phyloP scores from a whole-genome alignment of 2,113 vertebrate species.

The Ammodytes marinus region DNA sequence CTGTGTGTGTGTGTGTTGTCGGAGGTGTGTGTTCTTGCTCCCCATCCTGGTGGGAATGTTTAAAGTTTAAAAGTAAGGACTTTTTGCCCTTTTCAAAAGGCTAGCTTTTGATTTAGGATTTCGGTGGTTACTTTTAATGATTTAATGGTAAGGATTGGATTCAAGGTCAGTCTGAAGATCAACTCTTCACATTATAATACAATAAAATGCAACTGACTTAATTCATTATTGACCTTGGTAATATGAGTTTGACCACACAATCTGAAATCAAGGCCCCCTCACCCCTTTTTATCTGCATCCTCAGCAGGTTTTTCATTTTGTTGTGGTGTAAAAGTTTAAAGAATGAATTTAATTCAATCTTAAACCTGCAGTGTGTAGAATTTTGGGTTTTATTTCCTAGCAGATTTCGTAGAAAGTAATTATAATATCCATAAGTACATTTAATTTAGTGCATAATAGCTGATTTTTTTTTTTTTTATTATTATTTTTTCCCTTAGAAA shows the following conservation, averaged over 20 bases:
- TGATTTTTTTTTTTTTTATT: too few species aligned
- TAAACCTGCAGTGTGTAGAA: too few species aligned
- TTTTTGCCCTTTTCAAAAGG: neutral
- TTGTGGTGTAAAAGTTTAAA: too few species aligned
- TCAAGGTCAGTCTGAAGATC: neutral
- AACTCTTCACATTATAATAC: neutral
- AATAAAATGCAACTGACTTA: neutral
- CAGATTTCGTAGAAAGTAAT: too few species aligned
- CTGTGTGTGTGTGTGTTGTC: conserved; percentile 7
- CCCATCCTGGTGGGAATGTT: neutral
- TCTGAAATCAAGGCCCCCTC: neutral
- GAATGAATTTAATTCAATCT: too few species aligned
- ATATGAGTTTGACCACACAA: neutral
- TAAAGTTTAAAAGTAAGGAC: neutral
- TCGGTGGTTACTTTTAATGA: neutral
- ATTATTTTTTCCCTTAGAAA: too few species aligned
- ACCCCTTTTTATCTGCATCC: neutral
- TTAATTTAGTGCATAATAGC: too few species aligned
- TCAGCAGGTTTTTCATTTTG: neutral
- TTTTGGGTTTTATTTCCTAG: too few species aligned
- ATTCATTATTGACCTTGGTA: neutral
- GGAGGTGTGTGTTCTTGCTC: neutral
- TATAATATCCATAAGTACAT: too few species aligned
- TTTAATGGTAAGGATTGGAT: neutral
- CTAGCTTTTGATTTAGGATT: conserved; percentile 1